phyloP scores from a whole-genome alignment of 2,888 invertebrate genomes.

The Eledone cirrhosa region DNA sequence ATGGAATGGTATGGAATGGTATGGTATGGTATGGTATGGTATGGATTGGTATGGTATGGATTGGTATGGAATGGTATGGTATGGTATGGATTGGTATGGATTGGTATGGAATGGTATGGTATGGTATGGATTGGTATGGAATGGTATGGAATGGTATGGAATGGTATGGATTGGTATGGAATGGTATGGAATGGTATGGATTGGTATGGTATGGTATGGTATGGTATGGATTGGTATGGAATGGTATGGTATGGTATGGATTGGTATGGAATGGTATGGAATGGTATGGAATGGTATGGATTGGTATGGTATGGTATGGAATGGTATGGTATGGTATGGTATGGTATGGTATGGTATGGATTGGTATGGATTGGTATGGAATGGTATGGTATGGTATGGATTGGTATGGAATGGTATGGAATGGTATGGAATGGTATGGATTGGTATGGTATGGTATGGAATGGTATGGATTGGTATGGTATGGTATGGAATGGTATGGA shows the following conservation, averaged over 20 bases:
- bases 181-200: conserved; percentile 33
- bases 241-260: conserved; percentile 31
- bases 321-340: conserved; percentile 36
- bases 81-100: conserved; percentile 33
- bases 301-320: conserved; percentile 36
- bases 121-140: conserved; percentile 31
- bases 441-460: conserved; percentile 33
- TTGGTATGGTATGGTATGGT: conserved; percentile 34
- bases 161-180: conserved; percentile 29
- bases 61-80: conserved; percentile 36
- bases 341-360: conserved; percentile 34
- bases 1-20: conserved; percentile 33
- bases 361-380: conserved; percentile 34
- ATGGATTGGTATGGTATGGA: conserved; percentile 34
- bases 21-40: conserved; percentile 34
- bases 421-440: conserved; percentile 36
- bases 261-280: conserved; percentile 32
- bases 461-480: conserved; percentile 34
- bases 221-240: conserved; percentile 34
- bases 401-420: conserved; percentile 33
- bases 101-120: conserved; percentile 33
- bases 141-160: conserved; percentile 32
- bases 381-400: conserved; percentile 31
- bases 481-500: conserved; percentile 28
- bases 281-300: conserved; percentile 37